phyloP scores from a whole-genome alignment of 2,888 invertebrate species.

The Mesorhabditis belari region DNA sequence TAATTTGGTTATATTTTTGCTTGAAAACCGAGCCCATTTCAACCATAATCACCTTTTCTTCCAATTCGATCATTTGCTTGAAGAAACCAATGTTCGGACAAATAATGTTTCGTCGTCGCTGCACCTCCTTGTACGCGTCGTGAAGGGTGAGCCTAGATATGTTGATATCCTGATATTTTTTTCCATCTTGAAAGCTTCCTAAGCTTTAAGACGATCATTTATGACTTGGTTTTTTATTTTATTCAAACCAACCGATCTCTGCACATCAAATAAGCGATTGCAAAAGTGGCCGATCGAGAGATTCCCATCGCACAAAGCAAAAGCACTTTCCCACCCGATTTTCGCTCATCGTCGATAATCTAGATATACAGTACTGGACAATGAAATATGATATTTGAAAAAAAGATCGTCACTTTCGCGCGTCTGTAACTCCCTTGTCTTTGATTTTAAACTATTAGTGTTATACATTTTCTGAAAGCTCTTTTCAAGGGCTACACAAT shows the following conservation, averaged over 20 bases:
- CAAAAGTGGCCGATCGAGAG: constrained; percentile 39
- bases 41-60: constrained; percentile 20
- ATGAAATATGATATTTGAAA: no score
- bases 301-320: constrained; percentile 43
- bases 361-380: no score
- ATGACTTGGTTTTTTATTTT: not conserved
- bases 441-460: no score
- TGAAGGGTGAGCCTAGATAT: constrained; percentile 28
- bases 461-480: no score
- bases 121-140: constrained; percentile 40
- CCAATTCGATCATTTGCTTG: constrained; percentile 40
- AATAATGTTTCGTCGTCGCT: constrained; percentile 32
- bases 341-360: constrained; percentile 37
- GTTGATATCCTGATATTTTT: not conserved
- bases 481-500: no score
- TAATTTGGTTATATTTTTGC: not conserved
- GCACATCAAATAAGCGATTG: constrained; percentile 39
- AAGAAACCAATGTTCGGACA: constrained; percentile 47
- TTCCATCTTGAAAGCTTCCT: no score
- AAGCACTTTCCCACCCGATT: constrained; percentile 30
- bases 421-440: no score
- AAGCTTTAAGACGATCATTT: not conserved
- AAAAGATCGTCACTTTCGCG: no score
- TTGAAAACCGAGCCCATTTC: not conserved
- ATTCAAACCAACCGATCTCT: constrained; percentile 22